Percentiles rank a stretch among this genome's conserved stretches.
These are phyloP conservation scores for Cheilosia scutellata DNA, from an alignment of 2,888 invertebrate species.

Conservation along the genomic window DNA sequence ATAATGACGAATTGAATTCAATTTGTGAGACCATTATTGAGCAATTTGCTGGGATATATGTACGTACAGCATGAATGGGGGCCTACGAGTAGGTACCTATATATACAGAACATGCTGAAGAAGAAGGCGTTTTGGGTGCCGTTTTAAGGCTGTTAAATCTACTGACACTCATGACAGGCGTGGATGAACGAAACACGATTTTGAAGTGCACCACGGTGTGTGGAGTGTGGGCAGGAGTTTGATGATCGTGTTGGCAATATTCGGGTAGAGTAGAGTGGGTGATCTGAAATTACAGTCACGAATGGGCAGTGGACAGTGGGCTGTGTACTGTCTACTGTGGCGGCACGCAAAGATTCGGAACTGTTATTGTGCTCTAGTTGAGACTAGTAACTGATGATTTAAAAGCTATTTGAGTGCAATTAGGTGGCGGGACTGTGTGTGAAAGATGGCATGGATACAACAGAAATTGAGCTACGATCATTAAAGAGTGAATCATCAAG, in stretches of 20 bases:
- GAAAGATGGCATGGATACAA: no score
- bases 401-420: no score
- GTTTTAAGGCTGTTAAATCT: neutral
- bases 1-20: slow-evolving; percentile 37
- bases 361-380: no score
- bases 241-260: neutral
- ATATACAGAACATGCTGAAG: slow-evolving; percentile 1
- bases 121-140: slow-evolving; percentile 20
- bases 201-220: neutral
- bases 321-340: no score
- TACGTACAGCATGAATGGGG: neutral
- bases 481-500: no score
- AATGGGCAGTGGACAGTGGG: no score
- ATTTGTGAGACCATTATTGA: slow-evolving; percentile 54
- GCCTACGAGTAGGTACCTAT: neutral
- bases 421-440: no score
- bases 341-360: no score
- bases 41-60: slow-evolving; percentile 40
- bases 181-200: slow-evolving; percentile 2
- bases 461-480: no score
- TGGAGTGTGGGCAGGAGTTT: neutral
- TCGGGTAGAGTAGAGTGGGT: neutral
- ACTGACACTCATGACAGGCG: neutral
- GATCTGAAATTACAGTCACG: no score
- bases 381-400: no score